Evolutionary conservation across 2,113 vertebrate genomes (phyloP).

Genomic region (Galeopterus variegatus): DNA sequence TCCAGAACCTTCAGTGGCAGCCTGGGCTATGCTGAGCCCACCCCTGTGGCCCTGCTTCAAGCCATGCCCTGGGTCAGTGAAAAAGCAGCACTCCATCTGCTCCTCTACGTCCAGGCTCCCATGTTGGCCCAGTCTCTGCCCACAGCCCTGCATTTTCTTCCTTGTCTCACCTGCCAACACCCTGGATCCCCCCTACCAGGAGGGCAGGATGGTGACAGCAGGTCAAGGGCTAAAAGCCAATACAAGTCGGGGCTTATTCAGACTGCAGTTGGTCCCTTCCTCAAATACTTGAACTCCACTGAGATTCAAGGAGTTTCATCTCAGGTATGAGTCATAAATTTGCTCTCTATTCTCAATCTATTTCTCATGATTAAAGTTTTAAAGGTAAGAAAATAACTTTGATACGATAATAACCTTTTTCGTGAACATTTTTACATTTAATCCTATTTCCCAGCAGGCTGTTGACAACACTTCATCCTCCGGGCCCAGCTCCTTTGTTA

Average conservation of each 20-base stretch:
- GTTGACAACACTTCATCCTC: not conserved
- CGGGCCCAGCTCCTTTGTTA: not conserved
- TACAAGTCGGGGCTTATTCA: rapidly evolving
- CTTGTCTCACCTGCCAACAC: not conserved
- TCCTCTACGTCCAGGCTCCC: rapidly evolving
- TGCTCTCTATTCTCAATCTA: not conserved
- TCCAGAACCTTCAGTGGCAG: not conserved
- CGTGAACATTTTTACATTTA: conserved; percentile 11
- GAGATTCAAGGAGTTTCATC: not conserved
- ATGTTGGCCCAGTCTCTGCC: not conserved
- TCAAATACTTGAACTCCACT: not conserved
- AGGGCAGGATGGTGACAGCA: not conserved
- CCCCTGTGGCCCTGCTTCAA: not conserved
- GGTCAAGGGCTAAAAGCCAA: not conserved
- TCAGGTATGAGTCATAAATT: not conserved
- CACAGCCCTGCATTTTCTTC: not conserved
- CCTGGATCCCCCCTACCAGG: not conserved
- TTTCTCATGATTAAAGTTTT: conserved; percentile 60
- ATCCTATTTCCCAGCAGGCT: not conserved
- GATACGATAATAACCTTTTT: not conserved
- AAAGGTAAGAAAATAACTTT: conserved; percentile 51
- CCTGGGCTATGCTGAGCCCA: not conserved
- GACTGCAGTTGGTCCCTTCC: not conserved
- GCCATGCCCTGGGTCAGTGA: not conserved
- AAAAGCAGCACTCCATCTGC: too few relatives aligned